phyloP scores from a whole-genome alignment of 2,888 invertebrate species.

The Allacma fusca region DNA sequence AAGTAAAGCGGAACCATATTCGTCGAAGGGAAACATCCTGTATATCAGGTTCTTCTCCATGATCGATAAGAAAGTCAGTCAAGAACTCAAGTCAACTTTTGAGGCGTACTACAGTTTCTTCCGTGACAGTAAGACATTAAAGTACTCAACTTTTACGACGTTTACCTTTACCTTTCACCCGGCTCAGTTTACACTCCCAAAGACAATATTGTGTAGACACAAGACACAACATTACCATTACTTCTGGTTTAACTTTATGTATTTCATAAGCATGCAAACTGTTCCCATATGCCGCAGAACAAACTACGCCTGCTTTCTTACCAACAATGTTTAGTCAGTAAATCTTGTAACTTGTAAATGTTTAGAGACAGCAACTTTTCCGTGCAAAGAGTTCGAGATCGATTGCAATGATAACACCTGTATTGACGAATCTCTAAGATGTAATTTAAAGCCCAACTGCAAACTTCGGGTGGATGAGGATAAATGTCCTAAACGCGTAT shows the following conservation, averaged over 20 bases:
- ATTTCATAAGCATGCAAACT: no score
- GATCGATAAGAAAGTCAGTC: slow-evolving; percentile 54
- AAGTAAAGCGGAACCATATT: slow-evolving; percentile 81
- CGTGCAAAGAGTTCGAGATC: slow-evolving; percentile 69
- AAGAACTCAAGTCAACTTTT: slow-evolving; percentile 50
- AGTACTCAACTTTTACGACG: neutral
- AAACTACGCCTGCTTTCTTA: neutral
- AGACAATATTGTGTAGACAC: slow-evolving; percentile 10
- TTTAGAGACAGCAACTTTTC: slow-evolving; percentile 8
- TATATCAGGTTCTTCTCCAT: slow-evolving; percentile 79
- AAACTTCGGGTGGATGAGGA: slow-evolving; percentile 82
- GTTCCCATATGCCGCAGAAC: no score
- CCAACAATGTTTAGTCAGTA: neutral
- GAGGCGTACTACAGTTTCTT: slow-evolving; percentile 55
- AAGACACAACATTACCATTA: no score
- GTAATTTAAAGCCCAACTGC: slow-evolving; percentile 81
- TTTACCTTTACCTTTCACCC: slow-evolving; percentile 18
- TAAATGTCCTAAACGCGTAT: slow-evolving; percentile 64
- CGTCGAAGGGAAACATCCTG: slow-evolving; percentile 74
- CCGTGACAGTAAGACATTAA: slow-evolving; percentile 47
- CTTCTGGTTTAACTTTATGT: no score
- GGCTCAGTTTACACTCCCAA: slow-evolving; percentile 14
- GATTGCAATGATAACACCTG: slow-evolving; percentile 90
- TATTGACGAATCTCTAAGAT: slow-evolving; percentile 74
- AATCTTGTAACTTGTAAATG: neutral